Base-by-base conservation (phyloP, 2,797 vertebrate species). In the Alouatta caraya region DNA sequence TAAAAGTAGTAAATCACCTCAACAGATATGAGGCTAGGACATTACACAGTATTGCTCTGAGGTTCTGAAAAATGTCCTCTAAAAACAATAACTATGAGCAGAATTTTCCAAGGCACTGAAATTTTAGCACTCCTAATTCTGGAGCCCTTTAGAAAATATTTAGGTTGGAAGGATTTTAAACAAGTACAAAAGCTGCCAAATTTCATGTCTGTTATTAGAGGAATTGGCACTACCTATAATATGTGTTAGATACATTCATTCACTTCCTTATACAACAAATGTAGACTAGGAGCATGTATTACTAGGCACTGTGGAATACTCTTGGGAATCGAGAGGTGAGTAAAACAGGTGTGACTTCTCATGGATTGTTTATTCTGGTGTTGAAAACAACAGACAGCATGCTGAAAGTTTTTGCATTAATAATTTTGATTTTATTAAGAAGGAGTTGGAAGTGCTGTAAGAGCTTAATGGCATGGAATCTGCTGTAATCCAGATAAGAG, bases 121-220 rank as follows among this genome's bases (percentile, higher is more conserved):
- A 39, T 10, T 28, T n/a, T n/a, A 37, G 3, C 21, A 1, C 15
- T 96, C 67, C 81, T 76, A 83, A 75, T 90, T 84, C 70, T 59
- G 76, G 55, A 83, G 64, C 48, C 42, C 48, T 84, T 17, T 44
- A 79, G 90, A 86, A 90, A 95, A 82, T 84, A 75, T 46, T 93
- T 81, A 59, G 17, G 42, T 76, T 88, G 85, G 70, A 94, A 81
- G 24, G n/a, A 11, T 48, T 83, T 88, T 90, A 88, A 57, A 39
- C 75, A 95, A 88, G 83, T 39, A 70, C 11, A 33, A 8, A 83
- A 12, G 44, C 83, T 96, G 93, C 86, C 80, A 75, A 44, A 33
- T 48, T 90, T 96, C 75, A 5, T n/a, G 30, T 75, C 64, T 95
- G 19, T 75, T 75, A 90, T 96, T 97, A 97, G 93, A 96, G 55